These are phyloP conservation scores for Atta colombica DNA, from an alignment of 1,140 invertebrate species.

Conservation along the genomic window DNA sequence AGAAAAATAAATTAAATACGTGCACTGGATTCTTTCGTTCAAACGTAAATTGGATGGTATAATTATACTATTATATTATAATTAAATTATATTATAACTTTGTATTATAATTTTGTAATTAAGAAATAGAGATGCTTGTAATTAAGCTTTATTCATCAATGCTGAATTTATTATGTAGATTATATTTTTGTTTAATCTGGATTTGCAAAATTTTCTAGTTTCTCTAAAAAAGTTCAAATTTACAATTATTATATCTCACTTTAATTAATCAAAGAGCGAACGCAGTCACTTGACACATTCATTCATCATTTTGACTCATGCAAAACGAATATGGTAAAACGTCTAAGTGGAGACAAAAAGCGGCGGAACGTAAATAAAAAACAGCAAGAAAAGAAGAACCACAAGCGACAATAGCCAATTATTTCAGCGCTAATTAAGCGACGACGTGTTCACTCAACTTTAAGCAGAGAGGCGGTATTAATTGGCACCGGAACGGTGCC, in stretches of 20 bases:
- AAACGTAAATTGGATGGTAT: background rate
- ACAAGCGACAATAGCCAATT: constrained; percentile 58
- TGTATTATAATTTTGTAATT: background rate
- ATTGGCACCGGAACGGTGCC: constrained; percentile 71
- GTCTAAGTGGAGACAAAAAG: background rate
- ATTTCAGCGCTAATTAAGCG: constrained; percentile 81
- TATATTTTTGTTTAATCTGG: background rate
- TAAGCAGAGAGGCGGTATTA: constrained; percentile 40
- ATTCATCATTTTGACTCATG: background rate
- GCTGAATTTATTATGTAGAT: background rate
- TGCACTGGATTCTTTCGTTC: background rate
- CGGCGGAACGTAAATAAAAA: background rate
- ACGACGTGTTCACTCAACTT: constrained; percentile 13
- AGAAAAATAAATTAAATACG: background rate
- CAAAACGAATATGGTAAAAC: background rate
- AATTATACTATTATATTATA: background rate
- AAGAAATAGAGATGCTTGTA: background rate
- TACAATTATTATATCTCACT: background rate
- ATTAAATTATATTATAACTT: background rate
- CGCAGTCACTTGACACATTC: background rate
- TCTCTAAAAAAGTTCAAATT: background rate
- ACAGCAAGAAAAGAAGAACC: constrained; percentile 43
- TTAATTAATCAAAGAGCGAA: constrained; percentile 42
- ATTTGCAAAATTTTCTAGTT: background rate
- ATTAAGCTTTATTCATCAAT: background rate